Conservation (phyloP, 2,113 vertebrate genomes). For the Gavia stellata region DNA sequence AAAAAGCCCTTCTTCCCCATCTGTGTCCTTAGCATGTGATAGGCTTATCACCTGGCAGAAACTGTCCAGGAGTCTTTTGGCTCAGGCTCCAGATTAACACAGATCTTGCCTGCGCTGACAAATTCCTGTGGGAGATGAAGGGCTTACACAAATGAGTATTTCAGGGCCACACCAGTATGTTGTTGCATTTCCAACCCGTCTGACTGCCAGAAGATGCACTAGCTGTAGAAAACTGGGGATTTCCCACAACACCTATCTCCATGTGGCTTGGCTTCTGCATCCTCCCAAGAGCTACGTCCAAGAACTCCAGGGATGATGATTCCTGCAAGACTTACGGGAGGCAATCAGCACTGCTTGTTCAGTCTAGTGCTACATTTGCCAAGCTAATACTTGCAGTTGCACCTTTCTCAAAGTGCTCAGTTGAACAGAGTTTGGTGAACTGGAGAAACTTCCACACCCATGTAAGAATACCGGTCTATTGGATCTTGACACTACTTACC, state of each 20-base stretch:
- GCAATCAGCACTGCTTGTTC: neutral
- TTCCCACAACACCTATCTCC: neutral
- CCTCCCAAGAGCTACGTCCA: neutral
- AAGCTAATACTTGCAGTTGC: neutral
- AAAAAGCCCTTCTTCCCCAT: neutral
- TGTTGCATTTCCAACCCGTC: neutral
- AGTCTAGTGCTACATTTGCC: neutral
- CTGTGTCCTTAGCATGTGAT: neutral
- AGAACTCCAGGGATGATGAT: neutral
- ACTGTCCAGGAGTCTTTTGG: neutral
- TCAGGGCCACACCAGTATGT: neutral
- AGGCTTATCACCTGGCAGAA: neutral
- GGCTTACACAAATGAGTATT: neutral
- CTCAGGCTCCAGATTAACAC: neutral
- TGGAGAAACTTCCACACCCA: neutral
- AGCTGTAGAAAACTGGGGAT: neutral
- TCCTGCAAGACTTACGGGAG: neutral
- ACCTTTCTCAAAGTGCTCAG: neutral
- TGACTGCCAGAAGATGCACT: neutral
- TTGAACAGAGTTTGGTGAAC: neutral
- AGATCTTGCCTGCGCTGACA: neutral
- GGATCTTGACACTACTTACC: neutral
- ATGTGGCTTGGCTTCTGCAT: neutral
- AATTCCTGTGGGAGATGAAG: neutral
- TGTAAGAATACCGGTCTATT: neutral